These are phyloP conservation scores for Cephus nigrinus DNA, from an alignment of 2,888 invertebrate genomes.

Conservation along the genomic window DNA sequence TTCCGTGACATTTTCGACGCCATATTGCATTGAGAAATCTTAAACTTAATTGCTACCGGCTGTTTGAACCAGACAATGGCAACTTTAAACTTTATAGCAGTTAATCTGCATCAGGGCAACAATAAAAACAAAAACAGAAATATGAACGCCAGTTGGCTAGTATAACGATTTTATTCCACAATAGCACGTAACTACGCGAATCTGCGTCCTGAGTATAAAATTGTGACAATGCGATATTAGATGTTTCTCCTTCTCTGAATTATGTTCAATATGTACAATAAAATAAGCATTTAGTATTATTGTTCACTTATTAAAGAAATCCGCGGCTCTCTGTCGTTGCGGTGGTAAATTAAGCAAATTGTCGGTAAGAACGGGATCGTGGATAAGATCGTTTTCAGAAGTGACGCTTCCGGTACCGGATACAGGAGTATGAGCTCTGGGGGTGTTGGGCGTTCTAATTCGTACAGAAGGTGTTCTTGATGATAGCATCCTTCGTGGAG, in stretches of 20 bases:
- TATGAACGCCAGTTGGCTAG: not conserved
- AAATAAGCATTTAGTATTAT: not conserved
- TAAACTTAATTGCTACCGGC: slow-evolving; percentile 8
- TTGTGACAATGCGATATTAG: not conserved
- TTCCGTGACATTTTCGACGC: slow-evolving; percentile 10
- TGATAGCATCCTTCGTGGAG: slow-evolving; percentile 59
- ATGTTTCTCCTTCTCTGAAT: not conserved
- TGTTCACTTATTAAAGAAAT: slow-evolving; percentile 74
- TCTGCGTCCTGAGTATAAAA: not conserved
- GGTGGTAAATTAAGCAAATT: slow-evolving; percentile 85
- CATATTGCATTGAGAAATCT: slow-evolving; percentile 12
- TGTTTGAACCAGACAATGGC: not conserved
- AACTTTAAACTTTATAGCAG: not conserved
- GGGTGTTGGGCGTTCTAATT: slow-evolving; percentile 57
- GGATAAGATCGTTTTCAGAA: slow-evolving; percentile 31
- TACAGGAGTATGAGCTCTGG: slow-evolving; percentile 59
- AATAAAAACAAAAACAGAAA: not conserved
- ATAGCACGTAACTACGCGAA: not conserved
- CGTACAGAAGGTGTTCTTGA: slow-evolving; percentile 65
- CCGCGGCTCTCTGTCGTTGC: slow-evolving; percentile 80
- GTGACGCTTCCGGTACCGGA: slow-evolving; percentile 27
- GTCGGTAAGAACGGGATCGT: slow-evolving; percentile 75
- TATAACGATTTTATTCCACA: not conserved
- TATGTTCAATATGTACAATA: not conserved
- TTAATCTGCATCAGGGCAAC: not conserved